Percentiles rank a stretch among this genome's conserved stretches.
These are phyloP conservation scores for Noctua pronuba DNA, from an alignment of 2,888 invertebrate species.

Conservation along the genomic window DNA sequence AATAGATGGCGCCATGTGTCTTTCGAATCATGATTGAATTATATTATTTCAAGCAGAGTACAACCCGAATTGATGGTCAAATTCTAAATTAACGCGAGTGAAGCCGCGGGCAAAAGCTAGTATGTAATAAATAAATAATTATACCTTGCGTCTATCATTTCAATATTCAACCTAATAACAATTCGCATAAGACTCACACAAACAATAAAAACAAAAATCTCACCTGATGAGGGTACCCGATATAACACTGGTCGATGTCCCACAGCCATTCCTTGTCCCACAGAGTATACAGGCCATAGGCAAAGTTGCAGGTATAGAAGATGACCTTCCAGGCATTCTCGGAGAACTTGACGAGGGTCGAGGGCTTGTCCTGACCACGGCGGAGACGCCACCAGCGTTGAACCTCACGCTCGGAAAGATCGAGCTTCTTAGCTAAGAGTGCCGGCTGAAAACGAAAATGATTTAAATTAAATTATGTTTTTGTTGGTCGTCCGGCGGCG, in stretches of 20 bases:
- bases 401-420: constrained; percentile 96
- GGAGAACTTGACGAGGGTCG: constrained; percentile 97
- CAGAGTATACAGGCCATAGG: constrained; percentile 94
- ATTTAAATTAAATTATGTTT: background rate
- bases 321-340: constrained; percentile 98
- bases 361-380: constrained; percentile 96
- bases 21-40: too few species aligned
- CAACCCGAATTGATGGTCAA: too few species aligned
- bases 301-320: constrained; percentile 96
- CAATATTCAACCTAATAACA: constrained; percentile 3
- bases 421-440: constrained; percentile 95
- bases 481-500: too few species aligned
- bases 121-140: background rate
- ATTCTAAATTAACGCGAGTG: too few species aligned
- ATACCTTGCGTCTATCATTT: background rate
- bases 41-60: too few species aligned
- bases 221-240: constrained; percentile 95
- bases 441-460: constrained; percentile 81
- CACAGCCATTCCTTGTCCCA: constrained; percentile 99
- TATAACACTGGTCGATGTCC: constrained; percentile 97
- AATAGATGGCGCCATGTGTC: too few species aligned
- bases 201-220: constrained; percentile 17
- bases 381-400: constrained; percentile 97
- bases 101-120: too few species aligned
- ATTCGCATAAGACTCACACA: background rate